Conservation (phyloP, 92 coral and sea anemone species). For the Porites evermanni region DNA sequence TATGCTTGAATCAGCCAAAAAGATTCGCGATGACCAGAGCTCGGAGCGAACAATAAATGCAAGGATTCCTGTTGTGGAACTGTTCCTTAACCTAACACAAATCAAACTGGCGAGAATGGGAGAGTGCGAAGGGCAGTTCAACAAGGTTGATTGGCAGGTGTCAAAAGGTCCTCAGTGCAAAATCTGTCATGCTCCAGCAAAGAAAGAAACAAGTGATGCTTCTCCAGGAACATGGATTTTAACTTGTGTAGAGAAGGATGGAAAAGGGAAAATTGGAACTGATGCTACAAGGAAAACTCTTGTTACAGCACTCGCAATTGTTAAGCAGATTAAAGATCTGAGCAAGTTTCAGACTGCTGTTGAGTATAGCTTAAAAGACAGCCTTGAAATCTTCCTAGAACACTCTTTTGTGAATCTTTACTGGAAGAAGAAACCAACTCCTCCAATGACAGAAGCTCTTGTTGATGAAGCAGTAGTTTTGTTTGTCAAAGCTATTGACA, state of each 20-base stretch:
- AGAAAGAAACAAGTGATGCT: constrained; percentile 13
- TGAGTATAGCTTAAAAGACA: constrained; percentile 31
- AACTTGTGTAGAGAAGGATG: constrained; percentile 57
- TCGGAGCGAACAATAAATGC: constrained; percentile 37
- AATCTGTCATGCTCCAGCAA: constrained; percentile 63
- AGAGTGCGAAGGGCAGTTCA: constrained; percentile 35
- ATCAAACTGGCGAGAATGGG: constrained; percentile 49
- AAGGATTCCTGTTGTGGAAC: constrained; percentile 39
- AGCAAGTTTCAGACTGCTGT: constrained; percentile 27
- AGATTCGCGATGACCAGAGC: constrained; percentile 36
- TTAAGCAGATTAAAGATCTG: constrained; percentile 16
- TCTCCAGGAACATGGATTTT: constrained; percentile 27
- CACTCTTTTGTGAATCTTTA: constrained; percentile 63
- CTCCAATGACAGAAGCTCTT: constrained; percentile 35
- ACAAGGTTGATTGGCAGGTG: constrained; percentile 24
- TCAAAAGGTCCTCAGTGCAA: constrained; percentile 40
- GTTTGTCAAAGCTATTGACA: constrained; percentile 29
- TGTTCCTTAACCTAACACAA: constrained; percentile 50
- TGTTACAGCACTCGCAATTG: constrained; percentile 43
- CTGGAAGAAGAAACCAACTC: constrained; percentile 67
- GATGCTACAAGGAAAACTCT: constrained; percentile 44
- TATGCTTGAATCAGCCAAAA: constrained; percentile 49
- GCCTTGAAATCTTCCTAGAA: constrained; percentile 49
- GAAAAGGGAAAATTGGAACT: constrained; percentile 62
- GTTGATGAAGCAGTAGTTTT: constrained; percentile 28